phyloP scores from a whole-genome alignment of 2,888 invertebrate species.

The Andrena bucephala region DNA sequence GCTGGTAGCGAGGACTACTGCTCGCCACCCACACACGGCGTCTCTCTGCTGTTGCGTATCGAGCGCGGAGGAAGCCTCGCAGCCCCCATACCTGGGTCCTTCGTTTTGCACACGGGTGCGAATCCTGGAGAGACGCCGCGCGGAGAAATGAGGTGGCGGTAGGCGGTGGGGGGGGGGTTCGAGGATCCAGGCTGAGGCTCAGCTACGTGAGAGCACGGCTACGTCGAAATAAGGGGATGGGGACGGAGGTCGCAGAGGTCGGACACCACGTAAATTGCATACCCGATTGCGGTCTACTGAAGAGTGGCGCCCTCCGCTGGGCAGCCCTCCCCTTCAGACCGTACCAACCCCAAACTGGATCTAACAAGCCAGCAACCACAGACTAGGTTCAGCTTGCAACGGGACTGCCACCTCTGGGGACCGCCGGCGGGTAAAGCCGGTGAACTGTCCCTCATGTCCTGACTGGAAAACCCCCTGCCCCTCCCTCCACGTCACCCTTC shows the following conservation, averaged over 20 bases:
- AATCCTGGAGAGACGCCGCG: constrained; percentile 51
- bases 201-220: constrained; percentile 35
- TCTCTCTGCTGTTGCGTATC: constrained; percentile 63
- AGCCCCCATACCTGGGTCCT: constrained; percentile 43
- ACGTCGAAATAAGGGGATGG: constrained; percentile 47
- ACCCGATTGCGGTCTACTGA: constrained; percentile 81
- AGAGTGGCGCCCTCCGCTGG: constrained; percentile 73
- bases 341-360: constrained; percentile 77
- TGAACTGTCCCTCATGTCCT: constrained; percentile 71
- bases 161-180: constrained; percentile 26
- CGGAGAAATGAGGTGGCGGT: constrained; percentile 20
- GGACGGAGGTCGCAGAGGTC: constrained; percentile 71
- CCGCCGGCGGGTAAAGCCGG: constrained; percentile 66
- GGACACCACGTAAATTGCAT: constrained; percentile 82
- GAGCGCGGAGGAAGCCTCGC: constrained; percentile 34
- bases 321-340: constrained; percentile 55
- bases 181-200: constrained; percentile 1
- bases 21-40: constrained; percentile 34
- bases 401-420: constrained; percentile 75
- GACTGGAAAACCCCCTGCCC: constrained; percentile 57
- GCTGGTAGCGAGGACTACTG: constrained; percentile 34
- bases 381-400: constrained; percentile 77
- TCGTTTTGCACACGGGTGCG: constrained; percentile 64
- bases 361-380: constrained; percentile 81
- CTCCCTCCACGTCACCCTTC: constrained; percentile 5